Evolutionary conservation across 2,888 invertebrate species (phyloP).

Genomic region (Philhelius pedissequus): DNA sequence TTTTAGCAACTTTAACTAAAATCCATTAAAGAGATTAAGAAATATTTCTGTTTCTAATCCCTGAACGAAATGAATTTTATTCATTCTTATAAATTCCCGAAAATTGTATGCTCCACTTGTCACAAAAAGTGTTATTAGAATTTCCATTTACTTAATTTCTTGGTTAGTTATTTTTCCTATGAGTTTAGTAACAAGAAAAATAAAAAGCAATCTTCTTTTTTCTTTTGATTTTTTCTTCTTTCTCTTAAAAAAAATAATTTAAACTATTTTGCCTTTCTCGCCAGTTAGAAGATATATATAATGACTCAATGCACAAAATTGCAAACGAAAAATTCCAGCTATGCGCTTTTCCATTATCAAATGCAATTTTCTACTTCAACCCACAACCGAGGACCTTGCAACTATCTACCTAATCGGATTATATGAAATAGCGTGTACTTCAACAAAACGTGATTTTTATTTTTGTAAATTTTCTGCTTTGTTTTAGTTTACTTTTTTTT

Average conservation of each 20-base stretch:
- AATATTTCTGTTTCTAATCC: background rate
- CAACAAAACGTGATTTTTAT: slow-evolving; percentile 2
- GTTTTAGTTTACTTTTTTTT: background rate
- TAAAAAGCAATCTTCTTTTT: no score
- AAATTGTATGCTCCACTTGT: background rate
- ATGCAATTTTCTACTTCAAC: slow-evolving; percentile 50
- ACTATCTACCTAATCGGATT: slow-evolving; percentile 53
- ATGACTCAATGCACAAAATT: slow-evolving; percentile 2
- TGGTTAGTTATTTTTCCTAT: background rate
- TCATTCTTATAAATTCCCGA: background rate
- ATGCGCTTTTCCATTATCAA: background rate
- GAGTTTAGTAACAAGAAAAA: background rate
- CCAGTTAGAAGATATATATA: background rate
- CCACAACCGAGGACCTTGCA: slow-evolving; percentile 33
- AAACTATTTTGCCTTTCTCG: background rate
- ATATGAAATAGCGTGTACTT: slow-evolving; percentile 20
- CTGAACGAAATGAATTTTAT: background rate
- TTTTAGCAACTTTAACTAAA: background rate
- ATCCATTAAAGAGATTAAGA: background rate
- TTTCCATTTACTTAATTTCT: background rate
- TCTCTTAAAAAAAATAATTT: background rate
- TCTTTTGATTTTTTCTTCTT: background rate
- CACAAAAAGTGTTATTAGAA: background rate
- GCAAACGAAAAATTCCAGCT: background rate
- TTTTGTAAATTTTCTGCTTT: background rate